phyloP scores from a whole-genome alignment of 2,113 vertebrate genomes.

The Garra rufa region DNA sequence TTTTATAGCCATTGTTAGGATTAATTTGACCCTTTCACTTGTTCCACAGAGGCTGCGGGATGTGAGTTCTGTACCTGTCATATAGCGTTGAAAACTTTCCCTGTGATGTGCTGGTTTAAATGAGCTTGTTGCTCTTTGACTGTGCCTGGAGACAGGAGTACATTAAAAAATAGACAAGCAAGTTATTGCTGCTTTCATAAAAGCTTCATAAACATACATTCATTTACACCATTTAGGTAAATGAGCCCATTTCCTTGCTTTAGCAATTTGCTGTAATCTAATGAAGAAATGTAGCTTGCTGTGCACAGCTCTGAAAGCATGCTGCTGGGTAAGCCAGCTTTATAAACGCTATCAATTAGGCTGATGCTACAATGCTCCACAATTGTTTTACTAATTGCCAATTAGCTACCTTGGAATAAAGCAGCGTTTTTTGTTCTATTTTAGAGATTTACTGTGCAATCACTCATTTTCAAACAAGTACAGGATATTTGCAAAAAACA shows the following conservation, averaged over 20 bases:
- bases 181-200: conserved; percentile 50
- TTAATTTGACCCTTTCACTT: background rate
- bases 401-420: conserved; percentile 68
- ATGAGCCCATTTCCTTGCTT: conserved; percentile 66
- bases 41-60: background rate
- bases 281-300: conserved; percentile 71
- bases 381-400: conserved; percentile 71
- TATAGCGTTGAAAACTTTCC: conserved; percentile 43
- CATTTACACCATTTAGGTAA: conserved; percentile 69
- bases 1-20: background rate
- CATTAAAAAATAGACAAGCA: conserved; percentile 29
- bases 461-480: conserved; percentile 54
- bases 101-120: conserved; percentile 63
- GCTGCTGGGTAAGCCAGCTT: conserved; percentile 57
- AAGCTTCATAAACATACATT: conserved; percentile 64
- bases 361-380: conserved; percentile 56
- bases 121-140: conserved; percentile 59
- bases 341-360: conserved; percentile 70
- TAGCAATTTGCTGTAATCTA: conserved; percentile 71
- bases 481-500: conserved; percentile 56
- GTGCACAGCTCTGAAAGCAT: conserved; percentile 62
- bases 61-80: conserved; percentile 39
- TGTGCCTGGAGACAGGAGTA: conserved; percentile 52
- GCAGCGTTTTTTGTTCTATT: conserved; percentile 60
- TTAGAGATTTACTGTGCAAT: conserved; percentile 59